A percentile compares a stretch with the other conserved stretches of the same genome.
Evolutionary conservation across 2,888 invertebrate species (phyloP).

Genomic region (Hyposoter dolosus): DNA sequence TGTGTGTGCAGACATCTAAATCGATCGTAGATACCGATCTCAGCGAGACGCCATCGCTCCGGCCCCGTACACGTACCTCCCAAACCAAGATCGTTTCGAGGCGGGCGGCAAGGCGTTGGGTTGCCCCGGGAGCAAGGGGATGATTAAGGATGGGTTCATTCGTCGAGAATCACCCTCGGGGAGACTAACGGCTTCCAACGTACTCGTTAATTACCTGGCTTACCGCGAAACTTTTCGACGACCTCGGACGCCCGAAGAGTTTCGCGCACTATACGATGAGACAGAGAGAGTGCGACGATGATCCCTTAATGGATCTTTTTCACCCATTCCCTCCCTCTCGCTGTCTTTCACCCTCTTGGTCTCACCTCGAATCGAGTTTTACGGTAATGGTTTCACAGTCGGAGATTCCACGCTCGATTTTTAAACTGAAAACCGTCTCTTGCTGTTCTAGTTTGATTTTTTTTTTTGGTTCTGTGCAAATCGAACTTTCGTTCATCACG

Average conservation of each 20-base stretch:
- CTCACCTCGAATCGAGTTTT: slow-evolving; percentile 40
- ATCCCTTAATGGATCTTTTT: slow-evolving; percentile 75
- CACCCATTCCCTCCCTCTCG: slow-evolving; percentile 23
- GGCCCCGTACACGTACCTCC: neutral
- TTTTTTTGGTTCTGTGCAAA: neutral
- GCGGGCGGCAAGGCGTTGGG: slow-evolving; percentile 20
- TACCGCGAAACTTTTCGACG: slow-evolving; percentile 79
- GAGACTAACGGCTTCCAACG: slow-evolving; percentile 77
- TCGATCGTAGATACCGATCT: slow-evolving; percentile 78
- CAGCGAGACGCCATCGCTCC: slow-evolving; percentile 50
- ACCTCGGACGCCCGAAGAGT: slow-evolving; percentile 72
- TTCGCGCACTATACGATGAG: slow-evolving; percentile 49
- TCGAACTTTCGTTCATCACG: neutral
- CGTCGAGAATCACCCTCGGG: slow-evolving; percentile 74
- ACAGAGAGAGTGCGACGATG: slow-evolving; percentile 25
- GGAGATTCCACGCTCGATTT: slow-evolving; percentile 58
- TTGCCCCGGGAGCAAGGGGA: slow-evolving; percentile 4
- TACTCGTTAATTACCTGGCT: slow-evolving; percentile 80
- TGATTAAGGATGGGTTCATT: slow-evolving; percentile 43
- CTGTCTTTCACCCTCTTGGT: neutral
- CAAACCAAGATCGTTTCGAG: slow-evolving; percentile 6
- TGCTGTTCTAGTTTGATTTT: neutral
- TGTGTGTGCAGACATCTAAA: slow-evolving; percentile 71
- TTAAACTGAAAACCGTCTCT: slow-evolving; percentile 3
- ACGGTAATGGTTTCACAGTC: slow-evolving; percentile 76